Evolutionary conservation across 2,888 invertebrate genomes (phyloP).

Genomic region (Drosophila kanekoi): DNA sequence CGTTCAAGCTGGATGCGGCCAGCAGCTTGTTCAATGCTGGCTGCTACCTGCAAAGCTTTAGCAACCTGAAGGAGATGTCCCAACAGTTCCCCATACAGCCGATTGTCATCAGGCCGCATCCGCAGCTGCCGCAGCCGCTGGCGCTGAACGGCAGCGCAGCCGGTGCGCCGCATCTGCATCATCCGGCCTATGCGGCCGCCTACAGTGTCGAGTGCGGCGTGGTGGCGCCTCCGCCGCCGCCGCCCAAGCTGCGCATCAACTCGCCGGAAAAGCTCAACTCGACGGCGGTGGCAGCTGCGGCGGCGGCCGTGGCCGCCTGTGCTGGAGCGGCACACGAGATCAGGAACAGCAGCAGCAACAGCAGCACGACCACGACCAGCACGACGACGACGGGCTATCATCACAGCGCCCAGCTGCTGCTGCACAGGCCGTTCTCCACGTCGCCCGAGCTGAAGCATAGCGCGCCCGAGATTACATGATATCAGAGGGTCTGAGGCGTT

Average conservation of each 20-base stretch:
- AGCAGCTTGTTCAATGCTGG: slow-evolving; percentile 84
- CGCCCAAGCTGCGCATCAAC: slow-evolving; percentile 84
- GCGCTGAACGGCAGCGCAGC: slow-evolving; percentile 77
- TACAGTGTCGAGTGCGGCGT: slow-evolving; percentile 72
- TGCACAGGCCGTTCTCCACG: slow-evolving; percentile 85
- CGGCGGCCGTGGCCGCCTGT: slow-evolving; percentile 53
- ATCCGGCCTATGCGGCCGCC: slow-evolving; percentile 77
- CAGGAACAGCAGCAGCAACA: slow-evolving; percentile 38
- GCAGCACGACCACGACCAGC: slow-evolving; percentile 60
- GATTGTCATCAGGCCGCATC: slow-evolving; percentile 85
- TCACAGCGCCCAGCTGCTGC: slow-evolving; percentile 76
- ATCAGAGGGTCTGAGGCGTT: slow-evolving; percentile 65
- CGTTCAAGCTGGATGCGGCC: slow-evolving; percentile 83
- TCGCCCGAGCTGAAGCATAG: slow-evolving; percentile 83
- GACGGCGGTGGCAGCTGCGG: slow-evolving; percentile 71
- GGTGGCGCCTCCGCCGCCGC: slow-evolving; percentile 56
- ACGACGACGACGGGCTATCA: slow-evolving; percentile 77
- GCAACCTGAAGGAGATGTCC: slow-evolving; percentile 84
- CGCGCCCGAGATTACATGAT: slow-evolving; percentile 84
- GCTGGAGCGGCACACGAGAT: slow-evolving; percentile 26
- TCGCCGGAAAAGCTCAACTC: slow-evolving; percentile 85
- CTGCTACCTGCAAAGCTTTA: slow-evolving; percentile 85
- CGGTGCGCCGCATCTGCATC: slow-evolving; percentile 68
- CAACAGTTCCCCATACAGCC: slow-evolving; percentile 85
- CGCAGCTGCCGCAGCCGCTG: slow-evolving; percentile 83